These are phyloP conservation scores for Phaenicophaeus curvirostris DNA, from an alignment of 2,797 vertebrate species.

Conservation along the genomic window DNA sequence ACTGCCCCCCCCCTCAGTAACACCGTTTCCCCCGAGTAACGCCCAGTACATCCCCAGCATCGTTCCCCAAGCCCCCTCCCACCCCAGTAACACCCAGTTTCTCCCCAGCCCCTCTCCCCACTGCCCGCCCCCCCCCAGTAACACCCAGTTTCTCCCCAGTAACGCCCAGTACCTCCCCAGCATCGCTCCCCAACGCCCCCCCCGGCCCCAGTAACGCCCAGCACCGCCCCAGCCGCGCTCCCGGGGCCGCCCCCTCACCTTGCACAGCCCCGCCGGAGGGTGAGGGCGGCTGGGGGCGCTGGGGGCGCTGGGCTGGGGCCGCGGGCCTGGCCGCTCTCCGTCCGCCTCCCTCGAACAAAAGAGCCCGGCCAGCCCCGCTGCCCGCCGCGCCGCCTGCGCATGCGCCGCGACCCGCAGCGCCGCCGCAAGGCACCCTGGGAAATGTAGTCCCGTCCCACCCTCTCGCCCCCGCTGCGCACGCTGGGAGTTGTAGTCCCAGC, in stretches of 20 bases:
- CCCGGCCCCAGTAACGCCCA: no score
- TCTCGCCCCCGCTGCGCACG: rapidly evolving
- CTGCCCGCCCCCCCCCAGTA: no score
- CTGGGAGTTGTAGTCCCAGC: not conserved
- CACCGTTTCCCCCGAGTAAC: no score
- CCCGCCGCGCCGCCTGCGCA: constrained; percentile 8
- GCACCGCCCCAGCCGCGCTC: not conserved
- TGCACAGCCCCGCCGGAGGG: not conserved
- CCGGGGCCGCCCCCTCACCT: not conserved
- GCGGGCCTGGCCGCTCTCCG: constrained; percentile 13
- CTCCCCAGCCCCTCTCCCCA: no score
- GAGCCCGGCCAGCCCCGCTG: constrained; percentile 27
- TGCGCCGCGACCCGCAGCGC: not conserved
- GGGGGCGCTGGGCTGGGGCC: not conserved
- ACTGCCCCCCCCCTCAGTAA: no score
- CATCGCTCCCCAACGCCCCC: not conserved
- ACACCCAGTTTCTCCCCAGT: no score
- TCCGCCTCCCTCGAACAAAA: constrained; percentile 49
- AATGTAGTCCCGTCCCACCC: not conserved
- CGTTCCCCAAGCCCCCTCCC: not conserved
- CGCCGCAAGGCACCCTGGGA: not conserved
- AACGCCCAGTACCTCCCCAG: not conserved
- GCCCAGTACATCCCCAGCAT: not conserved
- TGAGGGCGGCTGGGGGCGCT: not conserved
- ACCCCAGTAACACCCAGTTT: no score